A percentile compares a stretch with the other conserved stretches of the same genome.
Evolutionary conservation across 2,888 invertebrate genomes (phyloP).

Genomic region (Leucoma salicis): DNA sequence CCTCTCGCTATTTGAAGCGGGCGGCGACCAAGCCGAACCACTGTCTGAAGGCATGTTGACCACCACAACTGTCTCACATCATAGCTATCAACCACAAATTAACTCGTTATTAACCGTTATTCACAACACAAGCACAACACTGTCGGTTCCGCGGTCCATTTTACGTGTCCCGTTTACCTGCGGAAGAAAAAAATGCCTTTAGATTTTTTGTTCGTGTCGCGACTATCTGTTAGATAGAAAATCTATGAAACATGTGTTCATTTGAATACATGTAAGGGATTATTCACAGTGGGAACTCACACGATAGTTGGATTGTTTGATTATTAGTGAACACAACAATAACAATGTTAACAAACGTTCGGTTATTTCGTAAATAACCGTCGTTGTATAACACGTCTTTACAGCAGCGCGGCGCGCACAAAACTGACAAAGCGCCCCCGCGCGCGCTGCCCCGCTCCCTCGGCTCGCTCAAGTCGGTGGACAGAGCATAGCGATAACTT

Average conservation of each 20-base stretch:
- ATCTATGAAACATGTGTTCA: slow-evolving; percentile 20
- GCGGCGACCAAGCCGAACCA: slow-evolving; percentile 76
- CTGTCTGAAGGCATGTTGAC: slow-evolving; percentile 75
- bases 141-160: slow-evolving; percentile 55
- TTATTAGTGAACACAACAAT: slow-evolving; percentile 32
- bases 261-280: not conserved
- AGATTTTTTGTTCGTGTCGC: slow-evolving; percentile 17
- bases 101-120: slow-evolving; percentile 41
- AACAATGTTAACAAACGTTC: slow-evolving; percentile 59
- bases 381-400: slow-evolving; percentile 51
- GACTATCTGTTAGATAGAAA: slow-evolving; percentile 18
- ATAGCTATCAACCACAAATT: slow-evolving; percentile 48
- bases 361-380: slow-evolving; percentile 61
- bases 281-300: slow-evolving; percentile 20
- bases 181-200: slow-evolving; percentile 36
- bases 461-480: slow-evolving; percentile 25
- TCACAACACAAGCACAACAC: slow-evolving; percentile 69
- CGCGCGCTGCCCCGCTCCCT: slow-evolving; percentile 23
- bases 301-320: slow-evolving; percentile 24
- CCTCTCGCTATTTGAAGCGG: slow-evolving; percentile 72
- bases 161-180: slow-evolving; percentile 63
- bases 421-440: slow-evolving; percentile 44
- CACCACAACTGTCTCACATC: slow-evolving; percentile 66
- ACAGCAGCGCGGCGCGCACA: slow-evolving; percentile 44
- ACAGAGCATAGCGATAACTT: slow-evolving; percentile 35